Base-by-base conservation (phyloP, 92 coral and sea anemone species). In the Paramuricea clavata region DNA sequence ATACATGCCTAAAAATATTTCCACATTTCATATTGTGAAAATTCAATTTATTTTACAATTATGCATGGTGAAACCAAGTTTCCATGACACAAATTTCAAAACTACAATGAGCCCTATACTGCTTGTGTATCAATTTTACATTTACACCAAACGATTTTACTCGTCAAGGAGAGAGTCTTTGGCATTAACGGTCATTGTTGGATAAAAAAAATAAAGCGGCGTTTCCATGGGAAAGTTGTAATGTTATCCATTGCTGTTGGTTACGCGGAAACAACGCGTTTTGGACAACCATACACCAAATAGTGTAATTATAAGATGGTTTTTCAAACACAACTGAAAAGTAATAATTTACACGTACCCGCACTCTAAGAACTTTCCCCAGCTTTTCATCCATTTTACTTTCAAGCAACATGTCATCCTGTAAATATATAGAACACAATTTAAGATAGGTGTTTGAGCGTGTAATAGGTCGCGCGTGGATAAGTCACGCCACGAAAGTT, bases 331-430 rank as follows among this genome's bases (percentile, higher is more conserved):
- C 69, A 30, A 67, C 16, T 26, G 19, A 25, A 65, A 2, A 65
- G 16, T 12, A 32, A n/a, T 19, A n/a, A 19, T 6, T 2, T 5
- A 47, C 17, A 79, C 77, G 57, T 91, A 93, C 96, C 93, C 92
- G 91, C 28, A 89, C 89, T 86, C 84, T 76, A 64, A 93, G 89
- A 75, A 90, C 68, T 89, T 93, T 93, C 4, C 96, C 96, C 23
- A 90, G 64, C 22, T 79, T 59, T 65, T 79, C 84, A 42, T 79
- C 84, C 17, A 1, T n/a, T 61, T 56, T 79, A 79, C 72, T 79
- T 57, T 79, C 84, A 35, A 79, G 36, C 47, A 79, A 79, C 6
- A 79, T 61, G 57, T 42, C 72, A 17, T 60, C 84, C 84, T 79
- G 35, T 59, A 5, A 57, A 42, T 36, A 69, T 69, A 69, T 69